Evolutionary conservation across 2,888 invertebrate species (phyloP).

Genomic region (Euplagia quadripunctaria): DNA sequence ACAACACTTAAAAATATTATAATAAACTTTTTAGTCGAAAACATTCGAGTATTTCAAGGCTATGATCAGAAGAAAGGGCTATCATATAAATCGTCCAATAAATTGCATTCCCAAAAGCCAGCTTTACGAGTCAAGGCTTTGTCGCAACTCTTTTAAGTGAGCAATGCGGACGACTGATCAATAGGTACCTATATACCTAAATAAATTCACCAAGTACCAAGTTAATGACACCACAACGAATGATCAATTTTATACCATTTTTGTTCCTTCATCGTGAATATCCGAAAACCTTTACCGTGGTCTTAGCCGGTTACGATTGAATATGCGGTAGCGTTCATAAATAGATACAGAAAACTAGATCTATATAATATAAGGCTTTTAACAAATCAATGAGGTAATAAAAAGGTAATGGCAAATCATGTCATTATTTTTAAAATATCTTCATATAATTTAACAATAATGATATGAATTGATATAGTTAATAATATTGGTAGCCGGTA

Average conservation of each 20-base stretch:
- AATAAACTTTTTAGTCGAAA: constrained; percentile 3
- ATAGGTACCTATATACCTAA: constrained; percentile 53
- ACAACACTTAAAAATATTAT: not conserved
- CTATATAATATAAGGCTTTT: constrained; percentile 18
- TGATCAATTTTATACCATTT: constrained; percentile 57
- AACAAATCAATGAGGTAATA: constrained; percentile 26
- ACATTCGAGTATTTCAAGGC: constrained; percentile 48
- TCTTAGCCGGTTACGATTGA: constrained; percentile 20
- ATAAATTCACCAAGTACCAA: constrained; percentile 59
- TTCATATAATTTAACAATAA: constrained; percentile 1
- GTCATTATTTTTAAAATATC: too few relatives aligned
- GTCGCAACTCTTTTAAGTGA: constrained; percentile 54
- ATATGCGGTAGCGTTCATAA: constrained; percentile 8
- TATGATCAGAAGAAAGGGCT: constrained; percentile 59
- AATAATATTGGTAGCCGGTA: constrained; percentile 2
- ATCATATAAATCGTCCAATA: constrained; percentile 68
- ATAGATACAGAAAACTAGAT: constrained; percentile 16
- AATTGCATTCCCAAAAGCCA: constrained; percentile 66
- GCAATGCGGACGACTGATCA: constrained; percentile 66
- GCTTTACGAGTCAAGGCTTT: constrained; percentile 63
- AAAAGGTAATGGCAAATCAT: constrained; percentile 14
- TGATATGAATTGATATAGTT: not conserved
- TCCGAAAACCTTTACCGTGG: constrained; percentile 23
- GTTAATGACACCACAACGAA: constrained; percentile 63
- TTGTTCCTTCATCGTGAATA: constrained; percentile 47